A percentile compares a stretch with the other conserved stretches of the same genome.
phyloP scores from a whole-genome alignment of 2,113 vertebrate species.

The Austrofundulus limnaeus region DNA sequence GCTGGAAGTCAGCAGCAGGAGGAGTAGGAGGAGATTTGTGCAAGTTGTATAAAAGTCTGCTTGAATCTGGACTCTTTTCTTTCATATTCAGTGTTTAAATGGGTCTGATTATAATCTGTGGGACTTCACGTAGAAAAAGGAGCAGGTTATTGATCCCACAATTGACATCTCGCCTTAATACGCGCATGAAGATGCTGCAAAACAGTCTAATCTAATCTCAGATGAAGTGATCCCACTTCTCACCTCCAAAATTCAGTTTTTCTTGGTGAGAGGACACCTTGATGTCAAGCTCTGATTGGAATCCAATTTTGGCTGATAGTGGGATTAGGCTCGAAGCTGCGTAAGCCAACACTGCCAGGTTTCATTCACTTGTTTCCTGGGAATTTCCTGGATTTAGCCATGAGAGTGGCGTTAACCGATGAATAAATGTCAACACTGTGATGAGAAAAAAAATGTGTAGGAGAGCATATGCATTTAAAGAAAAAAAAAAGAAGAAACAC shows the following conservation, averaged over 20 bases:
- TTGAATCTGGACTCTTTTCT: conserved; percentile 30
- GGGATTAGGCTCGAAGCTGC: conserved; percentile 49
- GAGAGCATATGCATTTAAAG: conserved; percentile 5
- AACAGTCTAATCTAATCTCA: too few species aligned
- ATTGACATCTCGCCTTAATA: too few species aligned
- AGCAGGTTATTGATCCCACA: too few species aligned
- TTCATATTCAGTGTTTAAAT: too few species aligned
- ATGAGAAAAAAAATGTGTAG: conserved; percentile 17
- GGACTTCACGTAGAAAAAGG: too few species aligned
- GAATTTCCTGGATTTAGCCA: conserved; percentile 32
- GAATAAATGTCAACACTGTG: conserved; percentile 40
- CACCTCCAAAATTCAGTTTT: conserved; percentile 7
- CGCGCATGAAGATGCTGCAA: too few species aligned
- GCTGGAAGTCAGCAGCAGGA: conserved; percentile 34
- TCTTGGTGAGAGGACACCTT: conserved; percentile 7
- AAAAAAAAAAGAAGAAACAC: conserved; percentile 5
- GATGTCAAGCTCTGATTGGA: conserved; percentile 41
- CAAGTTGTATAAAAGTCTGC: conserved; percentile 44
- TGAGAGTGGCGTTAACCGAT: conserved; percentile 14
- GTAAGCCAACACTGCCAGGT: conserved; percentile 23
- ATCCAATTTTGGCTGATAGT: conserved; percentile 54
- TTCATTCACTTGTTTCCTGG: conserved; percentile 39
- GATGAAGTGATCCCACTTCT: too few species aligned
- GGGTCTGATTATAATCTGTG: too few species aligned
- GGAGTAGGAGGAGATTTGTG: conserved; percentile 42